Percentiles rank a stretch among this genome's conserved stretches.
Evolutionary conservation across 53 echinoderm and acorn worm genomes (phyloP).

Genomic region (Apostichopus leukothele): DNA sequence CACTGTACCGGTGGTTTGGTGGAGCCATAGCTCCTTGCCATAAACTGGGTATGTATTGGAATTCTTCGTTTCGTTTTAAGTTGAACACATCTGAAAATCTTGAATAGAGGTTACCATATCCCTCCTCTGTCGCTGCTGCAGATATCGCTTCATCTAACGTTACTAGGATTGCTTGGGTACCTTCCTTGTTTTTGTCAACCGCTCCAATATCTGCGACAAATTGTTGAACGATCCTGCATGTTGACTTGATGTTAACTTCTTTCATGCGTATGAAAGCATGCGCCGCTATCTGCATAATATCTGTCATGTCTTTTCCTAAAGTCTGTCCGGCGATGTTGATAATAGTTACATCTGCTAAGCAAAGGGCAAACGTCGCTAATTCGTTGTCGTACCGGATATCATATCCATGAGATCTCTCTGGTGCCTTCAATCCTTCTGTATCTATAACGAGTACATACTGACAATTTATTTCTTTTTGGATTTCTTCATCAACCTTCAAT

Average conservation of each 20-base stretch:
- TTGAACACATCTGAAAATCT: slow-evolving; percentile 39
- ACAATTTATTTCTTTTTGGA: background rate
- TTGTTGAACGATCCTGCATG: slow-evolving; percentile 37
- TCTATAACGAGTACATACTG: slow-evolving; percentile 25
- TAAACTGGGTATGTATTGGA: slow-evolving; percentile 33
- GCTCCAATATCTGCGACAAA: slow-evolving; percentile 31
- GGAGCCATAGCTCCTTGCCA: slow-evolving; percentile 40
- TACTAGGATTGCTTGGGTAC: slow-evolving; percentile 9
- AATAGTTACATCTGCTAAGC: slow-evolving; percentile 33
- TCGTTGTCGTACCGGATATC: slow-evolving; percentile 21
- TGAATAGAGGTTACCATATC: background rate
- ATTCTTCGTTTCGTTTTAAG: background rate
- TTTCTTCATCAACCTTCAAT: background rate
- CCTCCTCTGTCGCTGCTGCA: slow-evolving; percentile 27
- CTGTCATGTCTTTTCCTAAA: slow-evolving; percentile 43
- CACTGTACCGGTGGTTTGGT: slow-evolving; percentile 44
- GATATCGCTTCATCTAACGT: slow-evolving; percentile 19
- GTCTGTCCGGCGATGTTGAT: slow-evolving; percentile 44
- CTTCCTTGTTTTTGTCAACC: slow-evolving; percentile 20
- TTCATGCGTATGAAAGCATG: slow-evolving; percentile 44
- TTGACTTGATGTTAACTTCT: slow-evolving; percentile 13
- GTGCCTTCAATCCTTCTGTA: slow-evolving; percentile 36
- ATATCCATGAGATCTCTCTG: slow-evolving; percentile 3
- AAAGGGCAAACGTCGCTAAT: slow-evolving; percentile 37
- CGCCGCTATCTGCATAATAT: slow-evolving; percentile 34